These are phyloP conservation scores for Epinephelus fuscoguttatus DNA, from an alignment of 2,113 vertebrate species.

Conservation along the genomic window DNA sequence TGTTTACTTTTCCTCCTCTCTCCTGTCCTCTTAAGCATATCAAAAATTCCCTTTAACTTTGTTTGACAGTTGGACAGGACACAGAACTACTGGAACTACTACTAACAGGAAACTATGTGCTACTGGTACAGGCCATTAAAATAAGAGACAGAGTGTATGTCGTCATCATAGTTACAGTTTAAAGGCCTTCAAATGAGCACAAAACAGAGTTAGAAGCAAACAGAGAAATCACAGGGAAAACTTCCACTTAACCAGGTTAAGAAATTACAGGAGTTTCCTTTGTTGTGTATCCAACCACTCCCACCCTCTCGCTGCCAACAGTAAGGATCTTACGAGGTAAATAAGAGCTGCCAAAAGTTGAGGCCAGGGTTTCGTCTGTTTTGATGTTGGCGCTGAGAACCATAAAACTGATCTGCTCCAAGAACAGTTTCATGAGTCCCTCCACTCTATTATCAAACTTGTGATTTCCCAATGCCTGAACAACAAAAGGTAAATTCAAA, in stretches of 20 bases:
- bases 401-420: conserved; percentile 84
- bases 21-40: too few species aligned
- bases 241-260: conserved; percentile 84
- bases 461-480: conserved; percentile 93
- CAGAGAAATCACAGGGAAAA: too few species aligned
- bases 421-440: conserved; percentile 90
- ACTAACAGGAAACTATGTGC: too few species aligned
- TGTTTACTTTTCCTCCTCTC: too few species aligned
- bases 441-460: conserved; percentile 94
- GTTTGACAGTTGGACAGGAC: too few species aligned
- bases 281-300: conserved; percentile 93
- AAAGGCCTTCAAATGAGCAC: too few species aligned
- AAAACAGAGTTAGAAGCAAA: too few species aligned
- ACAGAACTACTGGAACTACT: too few species aligned
- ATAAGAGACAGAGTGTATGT: too few species aligned
- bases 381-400: conserved; percentile 93
- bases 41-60: too few species aligned
- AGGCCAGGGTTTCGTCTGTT: conserved; percentile 71
- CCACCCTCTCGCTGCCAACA: conserved; percentile 85
- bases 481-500: neutral
- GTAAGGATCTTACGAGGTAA: conserved; percentile 85
- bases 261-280: conserved; percentile 91
- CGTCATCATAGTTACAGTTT: too few species aligned
- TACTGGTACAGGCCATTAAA: too few species aligned
- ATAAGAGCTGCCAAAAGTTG: conserved; percentile 83